Conservation (phyloP, 2,797 vertebrate species). For the Meriones psammophilus region DNA sequence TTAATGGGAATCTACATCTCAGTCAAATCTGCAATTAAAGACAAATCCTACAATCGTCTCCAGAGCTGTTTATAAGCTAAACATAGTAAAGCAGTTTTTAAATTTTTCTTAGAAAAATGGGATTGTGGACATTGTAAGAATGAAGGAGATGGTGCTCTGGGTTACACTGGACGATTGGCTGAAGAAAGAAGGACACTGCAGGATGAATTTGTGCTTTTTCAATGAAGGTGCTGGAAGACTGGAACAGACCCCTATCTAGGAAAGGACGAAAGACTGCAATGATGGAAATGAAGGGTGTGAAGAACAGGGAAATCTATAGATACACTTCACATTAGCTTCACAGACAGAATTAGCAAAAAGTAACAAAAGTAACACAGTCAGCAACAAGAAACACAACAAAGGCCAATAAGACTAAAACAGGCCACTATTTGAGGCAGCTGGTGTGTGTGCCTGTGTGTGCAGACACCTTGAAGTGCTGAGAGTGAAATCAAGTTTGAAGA, state of each 20-base stretch:
- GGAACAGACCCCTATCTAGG: not conserved
- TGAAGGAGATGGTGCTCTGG: not conserved
- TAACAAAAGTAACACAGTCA: not conserved
- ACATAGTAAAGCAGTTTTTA: not conserved
- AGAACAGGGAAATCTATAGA: constrained; percentile 5
- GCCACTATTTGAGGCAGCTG: not conserved
- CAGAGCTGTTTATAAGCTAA: not conserved
- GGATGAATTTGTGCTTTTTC: not conserved
- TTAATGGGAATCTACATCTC: not conserved
- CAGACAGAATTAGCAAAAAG: not conserved
- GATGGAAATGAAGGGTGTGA: not conserved
- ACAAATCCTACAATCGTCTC: not conserved
- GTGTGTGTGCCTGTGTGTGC: not conserved
- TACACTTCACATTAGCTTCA: not conserved
- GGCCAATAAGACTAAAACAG: not conserved
- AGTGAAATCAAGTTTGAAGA: not conserved
- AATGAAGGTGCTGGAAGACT: not conserved
- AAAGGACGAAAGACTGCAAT: not conserved
- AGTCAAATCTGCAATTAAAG: not conserved
- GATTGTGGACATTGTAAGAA: not conserved
- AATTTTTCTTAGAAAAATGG: not conserved
- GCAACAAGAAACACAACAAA: not conserved
- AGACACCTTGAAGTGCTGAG: not conserved
- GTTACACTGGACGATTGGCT: not conserved
- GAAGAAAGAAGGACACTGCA: not conserved